These are phyloP conservation scores for Lycopodina hypogea DNA, from an alignment of 37 sponge, comb jelly and placozoan genomes.

Conservation along the genomic window DNA sequence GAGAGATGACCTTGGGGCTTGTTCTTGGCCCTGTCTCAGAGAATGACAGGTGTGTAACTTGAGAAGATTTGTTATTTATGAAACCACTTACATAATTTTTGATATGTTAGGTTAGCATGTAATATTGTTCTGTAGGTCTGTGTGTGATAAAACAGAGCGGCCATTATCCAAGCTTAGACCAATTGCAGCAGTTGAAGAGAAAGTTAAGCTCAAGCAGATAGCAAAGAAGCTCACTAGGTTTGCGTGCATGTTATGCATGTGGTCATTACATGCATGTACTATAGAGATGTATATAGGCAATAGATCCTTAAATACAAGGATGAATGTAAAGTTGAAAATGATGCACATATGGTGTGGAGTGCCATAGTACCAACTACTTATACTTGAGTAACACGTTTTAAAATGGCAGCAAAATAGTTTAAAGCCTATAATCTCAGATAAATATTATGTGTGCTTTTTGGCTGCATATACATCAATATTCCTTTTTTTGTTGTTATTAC, in stretches of 20 bases:
- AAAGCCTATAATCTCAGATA: too few relatives aligned
- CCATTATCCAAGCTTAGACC: conserved; percentile 52
- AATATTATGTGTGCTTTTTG: too few relatives aligned
- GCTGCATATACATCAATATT: too few relatives aligned
- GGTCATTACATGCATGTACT: too few relatives aligned
- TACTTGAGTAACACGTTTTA: neutral
- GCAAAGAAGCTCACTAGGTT: conserved; percentile 45
- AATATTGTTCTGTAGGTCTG: conserved; percentile 27
- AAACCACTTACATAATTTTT: neutral
- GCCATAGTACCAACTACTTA: neutral
- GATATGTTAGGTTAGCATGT: too few relatives aligned
- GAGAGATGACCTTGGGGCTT: conserved; percentile 56
- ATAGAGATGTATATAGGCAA: too few relatives aligned
- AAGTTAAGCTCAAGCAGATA: conserved; percentile 16
- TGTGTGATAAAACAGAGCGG: conserved; percentile 47
- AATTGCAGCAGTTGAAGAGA: conserved; percentile 43
- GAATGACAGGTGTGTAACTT: conserved; percentile 29
- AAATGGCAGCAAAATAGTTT: neutral
- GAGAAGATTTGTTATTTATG: neutral
- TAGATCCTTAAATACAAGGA: neutral
- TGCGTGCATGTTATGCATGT: neutral
- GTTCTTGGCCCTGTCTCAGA: conserved; percentile 53
- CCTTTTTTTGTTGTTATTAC: too few relatives aligned
- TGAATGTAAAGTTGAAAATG: neutral
- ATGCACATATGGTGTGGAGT: neutral